Base-by-base conservation (phyloP, 2,888 invertebrate species). In the Venusia cambrica region DNA sequence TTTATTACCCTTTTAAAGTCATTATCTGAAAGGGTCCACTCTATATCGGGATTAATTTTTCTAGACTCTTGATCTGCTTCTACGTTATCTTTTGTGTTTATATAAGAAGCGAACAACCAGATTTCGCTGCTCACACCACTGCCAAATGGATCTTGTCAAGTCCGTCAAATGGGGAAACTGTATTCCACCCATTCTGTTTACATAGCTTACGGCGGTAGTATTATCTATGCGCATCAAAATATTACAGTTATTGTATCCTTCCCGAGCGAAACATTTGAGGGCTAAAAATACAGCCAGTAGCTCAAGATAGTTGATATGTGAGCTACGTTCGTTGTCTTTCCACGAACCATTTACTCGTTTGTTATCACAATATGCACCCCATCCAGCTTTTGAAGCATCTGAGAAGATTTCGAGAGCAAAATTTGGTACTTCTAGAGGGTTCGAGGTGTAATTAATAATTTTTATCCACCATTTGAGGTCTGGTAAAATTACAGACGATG, bases 101-200 rank as follows among this genome's bases (percentile, higher is more conserved):
- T n/a, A n/a, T 26, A 33, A 4, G 32, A 33, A 5, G 26, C 33
- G 14, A 15, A 21, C 4, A 27, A 13, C 6, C 5, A 11, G 2
- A 34, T 34, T 20, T n/a, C 26, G 19, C 2, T 11, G 2, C 11
- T 34, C 21, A 27, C 33, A 34, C 33, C 33, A 33, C 9, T 14
- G 10, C 32, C 25, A 32, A 10, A 32, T 24, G 4, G 16, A 5
- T 3, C 5, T 11, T 1, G 18, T 14, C 6, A 32, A 17, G n/a
- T 17, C 17, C 2, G 17, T 17, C n/a, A 17, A n/a, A n/a, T 17
- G 17, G n/a, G 17, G 17, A 4, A 26, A 26, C 6, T 33, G 26
- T 1, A 22, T 5, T 8, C 24, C 22, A 2, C 24, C 24, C 31
- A 31, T 31, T 24, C 9, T 24, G 9, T 34, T 29, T 4, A 24